Conservation (phyloP, 2,113 vertebrate species). For the Pedionomus torquatus region DNA sequence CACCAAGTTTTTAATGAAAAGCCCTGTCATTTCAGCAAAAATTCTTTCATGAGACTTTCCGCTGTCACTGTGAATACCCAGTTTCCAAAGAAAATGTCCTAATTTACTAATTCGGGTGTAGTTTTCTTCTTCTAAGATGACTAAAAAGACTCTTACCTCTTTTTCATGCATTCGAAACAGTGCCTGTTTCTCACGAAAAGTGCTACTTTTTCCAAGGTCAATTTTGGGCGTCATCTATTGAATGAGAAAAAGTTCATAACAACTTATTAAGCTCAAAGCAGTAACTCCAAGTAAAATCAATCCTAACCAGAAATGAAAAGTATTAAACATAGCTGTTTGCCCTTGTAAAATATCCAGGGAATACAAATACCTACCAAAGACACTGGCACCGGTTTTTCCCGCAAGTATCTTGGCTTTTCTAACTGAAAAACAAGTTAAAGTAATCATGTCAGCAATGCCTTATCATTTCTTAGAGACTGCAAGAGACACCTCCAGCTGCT, state of each 20-base stretch:
- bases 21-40: not conserved
- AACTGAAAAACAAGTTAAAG: constrained; percentile 80
- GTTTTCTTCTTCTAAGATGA: not conserved
- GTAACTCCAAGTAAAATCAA: not conserved
- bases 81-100: not conserved
- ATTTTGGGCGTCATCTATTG: constrained; percentile 78
- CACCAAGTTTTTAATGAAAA: not conserved
- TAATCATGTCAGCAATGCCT: not conserved
- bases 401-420: constrained; percentile 91
- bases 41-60: not conserved
- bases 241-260: not conserved
- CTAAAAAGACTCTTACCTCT: constrained; percentile 71
- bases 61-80: not conserved
- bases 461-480: not conserved
- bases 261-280: constrained; percentile 9
- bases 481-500: not conserved
- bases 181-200: constrained; percentile 63
- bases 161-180: constrained; percentile 71
- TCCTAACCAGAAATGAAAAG: not conserved
- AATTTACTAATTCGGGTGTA: not conserved
- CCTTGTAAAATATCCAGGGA: not conserved
- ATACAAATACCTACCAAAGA: constrained; percentile 83
- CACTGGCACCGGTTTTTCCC: constrained; percentile 82
- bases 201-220: constrained; percentile 71
- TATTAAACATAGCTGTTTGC: not conserved